Base-by-base conservation (phyloP, 2,797 vertebrate species). In the Scomberomorus guttatus region DNA sequence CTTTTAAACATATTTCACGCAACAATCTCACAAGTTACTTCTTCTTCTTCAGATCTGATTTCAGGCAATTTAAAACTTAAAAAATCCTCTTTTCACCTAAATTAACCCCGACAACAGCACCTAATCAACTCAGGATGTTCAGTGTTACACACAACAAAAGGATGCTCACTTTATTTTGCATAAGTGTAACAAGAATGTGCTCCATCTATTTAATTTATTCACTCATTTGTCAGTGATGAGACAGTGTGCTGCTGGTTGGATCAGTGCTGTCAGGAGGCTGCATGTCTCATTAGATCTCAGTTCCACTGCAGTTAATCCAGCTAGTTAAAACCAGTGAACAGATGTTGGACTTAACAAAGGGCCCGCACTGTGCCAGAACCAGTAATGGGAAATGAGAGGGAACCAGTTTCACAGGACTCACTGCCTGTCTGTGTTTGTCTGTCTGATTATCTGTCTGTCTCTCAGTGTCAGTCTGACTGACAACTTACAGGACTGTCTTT, bases 261-360 rank as follows among this genome's bases (percentile, higher is more conserved):
- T 80, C 54, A 14, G 66, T 12, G 68, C 81, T 54, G 77, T 82
- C 68, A 64, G 80, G 72, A 75, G 75, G 74, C 75, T 56, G 56
- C 70, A 51, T n/a, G 83, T 86, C 86, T 89, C 84, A 89, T 92
- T 85, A 89, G 72, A 57, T 77, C 69, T 50, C 56, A 56, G 71
- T 50, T 75, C 39, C 54, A 24, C 32, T 66, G 72, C 74, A 48
- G 84, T 61, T 83, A 75, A 87, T 89, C 79, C 82, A 56, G 81
- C 72, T 37, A 78, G 87, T 90, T 87, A 79, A 85, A 86, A 61
- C 58, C 78, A 58, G 69, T 6, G 52, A 80, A 24, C 89, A 92
- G 89, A 89, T 90, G 88, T 75, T 74, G 59, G 75, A 54, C 22
- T 77, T 57, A 63, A 83, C 81, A 74, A 72, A 78, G 59, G 39